Evolutionary conservation across 2,888 invertebrate species (phyloP), one percentile per base, ranked within the genome.

Genomic region (Papilio demoleus): DNA sequence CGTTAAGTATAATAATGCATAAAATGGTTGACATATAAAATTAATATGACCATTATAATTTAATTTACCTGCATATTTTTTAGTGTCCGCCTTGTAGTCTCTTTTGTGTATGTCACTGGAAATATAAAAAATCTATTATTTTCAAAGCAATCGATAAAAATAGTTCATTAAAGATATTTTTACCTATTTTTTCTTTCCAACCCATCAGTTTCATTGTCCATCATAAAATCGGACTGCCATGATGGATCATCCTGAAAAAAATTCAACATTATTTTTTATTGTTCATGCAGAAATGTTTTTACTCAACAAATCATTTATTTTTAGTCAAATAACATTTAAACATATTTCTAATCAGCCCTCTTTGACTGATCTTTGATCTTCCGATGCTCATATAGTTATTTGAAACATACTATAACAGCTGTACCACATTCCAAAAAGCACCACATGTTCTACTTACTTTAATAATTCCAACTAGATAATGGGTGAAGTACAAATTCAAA

Each of bases 191-290:
- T 78, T 77, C 76, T 85, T 24, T 88, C 86, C 0, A 81, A 71
- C 31, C 76, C 71, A 2, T 88, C 89, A 73, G 87, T 74, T 31
- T 82, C 88, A 36, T 72, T 78, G 31, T 92, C 90, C 85, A 90
- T 81, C 90, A 92, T 91, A 72, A 81, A 89, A 70, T 90, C 90
- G 0, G 88, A 81, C 75, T 92, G 92, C 92, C 92, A 92, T 0
- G 88, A 84, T 0, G 90, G 88, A 65, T 90, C 90, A 53, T 90
- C 90, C 90, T 90, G 67, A 0, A 77, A 79, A 65, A 38, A 38
- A 38, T 14, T 4, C 24, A 19, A 9, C 9, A 17, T 19, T 14
- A 40, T 22, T n/a, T 31, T n/a, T 11, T 47, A n/a, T n/a, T n/a
- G n/a, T n/a, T n/a, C n/a, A n/a, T n/a, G n/a, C n/a, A n/a, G n/a